A percentile compares a stretch with the other conserved stretches of the same genome.
Evolutionary conservation across 2,113 vertebrate genomes (phyloP).

Genomic region (Lanius collurio): DNA sequence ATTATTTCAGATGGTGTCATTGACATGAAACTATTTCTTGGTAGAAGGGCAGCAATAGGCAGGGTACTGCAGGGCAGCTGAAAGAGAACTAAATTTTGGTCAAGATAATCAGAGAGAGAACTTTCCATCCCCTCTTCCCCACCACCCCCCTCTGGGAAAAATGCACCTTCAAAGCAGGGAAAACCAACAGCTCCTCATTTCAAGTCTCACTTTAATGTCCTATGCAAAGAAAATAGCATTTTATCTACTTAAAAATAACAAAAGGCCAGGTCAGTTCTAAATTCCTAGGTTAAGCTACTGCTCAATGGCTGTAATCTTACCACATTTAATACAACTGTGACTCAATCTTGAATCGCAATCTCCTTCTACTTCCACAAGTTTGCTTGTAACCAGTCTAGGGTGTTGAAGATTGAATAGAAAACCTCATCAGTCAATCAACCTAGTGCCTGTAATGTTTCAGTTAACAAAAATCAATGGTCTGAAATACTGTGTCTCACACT

Average conservation of each 20-base stretch:
- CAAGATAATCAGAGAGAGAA: neutral
- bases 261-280: neutral
- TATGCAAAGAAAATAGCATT: neutral
- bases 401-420: neutral
- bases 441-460: neutral
- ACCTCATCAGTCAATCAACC: neutral
- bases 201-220: neutral
- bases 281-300: neutral
- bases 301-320: neutral
- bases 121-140: neutral
- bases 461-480: neutral
- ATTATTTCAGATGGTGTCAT: neutral
- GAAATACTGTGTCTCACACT: neutral
- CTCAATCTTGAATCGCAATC: neutral
- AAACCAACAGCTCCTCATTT: neutral
- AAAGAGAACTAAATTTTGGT: neutral
- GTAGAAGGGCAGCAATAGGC: neutral
- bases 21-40: neutral
- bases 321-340: neutral
- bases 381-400: neutral
- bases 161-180: neutral
- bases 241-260: neutral
- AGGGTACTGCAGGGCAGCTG: neutral
- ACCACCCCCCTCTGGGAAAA: neutral
- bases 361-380: neutral